Evolutionary conservation across 2,797 vertebrate genomes (phyloP), one percentile per base, ranked within the genome.

Genomic region (Betta splendens): DNA sequence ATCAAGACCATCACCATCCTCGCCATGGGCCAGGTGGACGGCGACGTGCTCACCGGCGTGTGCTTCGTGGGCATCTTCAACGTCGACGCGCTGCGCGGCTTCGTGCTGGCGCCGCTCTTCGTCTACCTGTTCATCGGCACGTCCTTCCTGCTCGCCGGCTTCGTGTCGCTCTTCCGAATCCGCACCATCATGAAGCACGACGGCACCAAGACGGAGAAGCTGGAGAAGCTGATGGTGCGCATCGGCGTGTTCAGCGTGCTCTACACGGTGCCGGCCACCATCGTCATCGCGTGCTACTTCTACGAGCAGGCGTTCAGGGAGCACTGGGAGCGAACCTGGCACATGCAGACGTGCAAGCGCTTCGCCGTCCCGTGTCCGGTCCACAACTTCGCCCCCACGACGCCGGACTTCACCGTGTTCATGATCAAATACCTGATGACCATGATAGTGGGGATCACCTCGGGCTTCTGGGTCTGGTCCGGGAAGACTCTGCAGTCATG

Each of bases 401-500:
- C 94, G 36, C 97, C 97, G 0, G 97, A 98, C 87, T 99, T 98
- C 87, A 98, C 97, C 0, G 96, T 98, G 58, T 99, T 98, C 85
- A 98, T 99, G 95, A 99, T 99, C 80, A 98, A 98, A 81, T 99
- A 99, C 73, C 92, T 99, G 86, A 99, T 98, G 96, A 98, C 97
- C 88, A 97, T 99, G 96, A 98, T 99, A n/a, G 97, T 99, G 13
- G 97, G 97, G 20, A 99, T 99, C 92, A 98, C 97, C 0, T 98
- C 97, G 0, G 96, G 97, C 32, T 99, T 99, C 86, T 99, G 97
- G 97, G 98, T 99, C 86, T 99, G 97, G 97, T 98, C 96, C 0
- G 97, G 97, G 58, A 99, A 99, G 87, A 99, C 97, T 5, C 93
- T 99, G 29, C 97, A 99, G 72, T 99, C 97, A 15, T 99, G 97